phyloP scores from a whole-genome alignment of 1,140 invertebrate species.

The Helicoverpa armigera region DNA sequence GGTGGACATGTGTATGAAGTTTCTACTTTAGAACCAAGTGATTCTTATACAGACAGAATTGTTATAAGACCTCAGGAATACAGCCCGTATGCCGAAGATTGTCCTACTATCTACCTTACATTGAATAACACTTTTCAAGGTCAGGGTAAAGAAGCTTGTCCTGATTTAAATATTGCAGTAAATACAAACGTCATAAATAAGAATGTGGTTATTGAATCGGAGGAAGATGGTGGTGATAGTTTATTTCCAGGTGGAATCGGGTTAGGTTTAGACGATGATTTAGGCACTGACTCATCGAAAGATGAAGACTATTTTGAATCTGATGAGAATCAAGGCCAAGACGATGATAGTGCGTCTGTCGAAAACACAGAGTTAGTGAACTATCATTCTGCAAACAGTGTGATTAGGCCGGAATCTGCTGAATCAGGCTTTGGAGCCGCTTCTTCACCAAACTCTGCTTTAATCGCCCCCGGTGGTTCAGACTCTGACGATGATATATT shows the following conservation, averaged over 20 bases:
- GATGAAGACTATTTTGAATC: slow-evolving; percentile 75
- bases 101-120: slow-evolving; percentile 80
- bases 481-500: slow-evolving; percentile 74
- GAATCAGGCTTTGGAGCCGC: slow-evolving; percentile 64
- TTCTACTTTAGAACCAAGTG: slow-evolving; percentile 74
- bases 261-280: slow-evolving; percentile 60
- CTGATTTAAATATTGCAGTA: slow-evolving; percentile 83
- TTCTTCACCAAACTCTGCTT: slow-evolving; percentile 63
- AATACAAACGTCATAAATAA: slow-evolving; percentile 83
- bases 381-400: slow-evolving; percentile 72
- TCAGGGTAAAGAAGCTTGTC: slow-evolving; percentile 81
- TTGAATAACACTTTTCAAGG: slow-evolving; percentile 84
- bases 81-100: slow-evolving; percentile 74
- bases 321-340: slow-evolving; percentile 69
- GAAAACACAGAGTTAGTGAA: slow-evolving; percentile 72
- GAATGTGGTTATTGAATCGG: slow-evolving; percentile 79
- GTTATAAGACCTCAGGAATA: slow-evolving; percentile 83
- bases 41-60: slow-evolving; percentile 78
- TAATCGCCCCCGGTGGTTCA: slow-evolving; percentile 64
- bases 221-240: slow-evolving; percentile 77
- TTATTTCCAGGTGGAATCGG: slow-evolving; percentile 72
- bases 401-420: slow-evolving; percentile 59
- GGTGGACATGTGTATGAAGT: slow-evolving; percentile 70
- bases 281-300: slow-evolving; percentile 46
- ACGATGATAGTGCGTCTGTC: slow-evolving; percentile 64